phyloP scores from a whole-genome alignment of 1,140 invertebrate species.

The Lordiphosa stackelbergi region DNA sequence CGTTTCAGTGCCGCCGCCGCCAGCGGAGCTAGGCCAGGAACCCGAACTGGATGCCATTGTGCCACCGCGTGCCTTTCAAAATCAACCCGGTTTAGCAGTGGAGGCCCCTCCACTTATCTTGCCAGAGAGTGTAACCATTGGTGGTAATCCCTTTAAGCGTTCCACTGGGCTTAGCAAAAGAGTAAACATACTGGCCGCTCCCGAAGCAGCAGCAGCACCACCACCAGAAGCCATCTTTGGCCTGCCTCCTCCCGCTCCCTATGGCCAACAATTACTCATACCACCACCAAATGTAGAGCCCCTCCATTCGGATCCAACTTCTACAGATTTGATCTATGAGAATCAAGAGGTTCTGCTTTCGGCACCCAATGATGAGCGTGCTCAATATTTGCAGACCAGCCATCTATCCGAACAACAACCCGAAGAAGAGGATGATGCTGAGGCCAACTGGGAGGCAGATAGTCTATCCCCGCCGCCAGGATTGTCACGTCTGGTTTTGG shows the following conservation, averaged over 20 bases:
- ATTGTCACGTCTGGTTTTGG: conserved; percentile 81
- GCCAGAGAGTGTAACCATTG: conserved; percentile 1
- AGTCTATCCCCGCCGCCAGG: conserved; percentile 80
- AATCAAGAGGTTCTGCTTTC: conserved; percentile 60
- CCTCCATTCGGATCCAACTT: neutral
- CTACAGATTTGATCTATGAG: conserved; percentile 27
- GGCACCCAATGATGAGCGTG: conserved; percentile 81
- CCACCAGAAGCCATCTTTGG: conserved; percentile 3
- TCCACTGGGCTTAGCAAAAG: conserved; percentile 72
- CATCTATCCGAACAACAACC: conserved; percentile 81
- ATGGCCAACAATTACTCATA: conserved; percentile 61
- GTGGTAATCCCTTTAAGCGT: conserved; percentile 76
- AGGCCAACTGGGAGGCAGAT: conserved; percentile 55
- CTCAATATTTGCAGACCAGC: conserved; percentile 85
- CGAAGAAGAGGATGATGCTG: conserved; percentile 44
- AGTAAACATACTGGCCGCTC: conserved; percentile 56
- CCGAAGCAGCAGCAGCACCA: conserved; percentile 24
- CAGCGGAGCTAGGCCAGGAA: conserved; percentile 24
- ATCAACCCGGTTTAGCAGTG: conserved; percentile 37
- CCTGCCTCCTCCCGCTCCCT: conserved; percentile 4
- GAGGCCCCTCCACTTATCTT: conserved; percentile 8
- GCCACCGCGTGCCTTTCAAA: conserved; percentile 66
- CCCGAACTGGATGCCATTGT: conserved; percentile 57
- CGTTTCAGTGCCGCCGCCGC: conserved; percentile 7
- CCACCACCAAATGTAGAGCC: conserved; percentile 37